phyloP scores from a whole-genome alignment of 1,140 invertebrate species.

The Phymastichus coffea region DNA sequence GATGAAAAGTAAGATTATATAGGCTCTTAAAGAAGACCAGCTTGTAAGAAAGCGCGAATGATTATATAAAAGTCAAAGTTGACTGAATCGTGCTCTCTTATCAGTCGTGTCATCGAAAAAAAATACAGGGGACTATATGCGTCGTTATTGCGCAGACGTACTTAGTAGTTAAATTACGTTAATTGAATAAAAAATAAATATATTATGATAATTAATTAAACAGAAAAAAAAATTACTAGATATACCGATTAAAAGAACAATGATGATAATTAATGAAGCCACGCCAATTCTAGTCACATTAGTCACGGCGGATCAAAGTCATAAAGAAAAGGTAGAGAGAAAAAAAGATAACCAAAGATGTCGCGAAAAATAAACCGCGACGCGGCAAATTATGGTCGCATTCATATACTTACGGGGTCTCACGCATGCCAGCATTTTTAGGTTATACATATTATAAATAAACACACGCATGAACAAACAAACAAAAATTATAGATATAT shows the following conservation, averaged over 20 bases:
- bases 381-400: no score
- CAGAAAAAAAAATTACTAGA: conserved; percentile 4
- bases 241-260: conserved; percentile 9
- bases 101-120: neutral
- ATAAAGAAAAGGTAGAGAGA: no score
- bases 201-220: no score
- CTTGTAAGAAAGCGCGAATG: no score
- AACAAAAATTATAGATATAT: conserved; percentile 8
- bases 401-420: no score
- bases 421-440: conserved; percentile 3
- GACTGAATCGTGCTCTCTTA: neutral
- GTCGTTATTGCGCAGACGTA: conserved; percentile 1
- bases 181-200: neutral
- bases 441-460: conserved; percentile 8
- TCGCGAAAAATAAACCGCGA: neutral
- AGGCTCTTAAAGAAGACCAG: no score
- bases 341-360: no score
- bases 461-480: neutral
- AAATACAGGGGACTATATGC: conserved; percentile 2
- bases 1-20: no score
- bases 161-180: conserved; percentile 1
- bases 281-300: conserved; percentile 24
- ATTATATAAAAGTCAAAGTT: no score
- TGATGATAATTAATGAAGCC: no score
- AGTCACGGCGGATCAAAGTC: neutral